These are phyloP conservation scores for Gambusia holbrooki DNA, from an alignment of 2,113 vertebrate genomes.

Conservation along the genomic window DNA sequence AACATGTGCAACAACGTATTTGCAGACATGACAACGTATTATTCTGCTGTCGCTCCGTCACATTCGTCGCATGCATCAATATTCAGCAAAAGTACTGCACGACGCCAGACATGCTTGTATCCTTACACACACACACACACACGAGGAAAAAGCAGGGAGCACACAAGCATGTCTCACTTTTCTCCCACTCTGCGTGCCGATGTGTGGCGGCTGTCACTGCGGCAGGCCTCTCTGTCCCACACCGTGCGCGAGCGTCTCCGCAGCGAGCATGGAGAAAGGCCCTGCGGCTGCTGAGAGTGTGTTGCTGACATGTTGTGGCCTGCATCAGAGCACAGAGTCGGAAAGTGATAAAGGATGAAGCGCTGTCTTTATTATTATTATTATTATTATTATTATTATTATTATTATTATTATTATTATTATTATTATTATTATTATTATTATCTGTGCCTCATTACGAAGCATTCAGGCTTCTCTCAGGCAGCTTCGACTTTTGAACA, in stretches of 20 bases:
- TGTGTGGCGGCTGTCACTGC: too few relatives aligned
- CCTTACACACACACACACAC: background rate
- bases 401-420: too few relatives aligned
- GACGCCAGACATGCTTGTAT: background rate
- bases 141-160: too few relatives aligned
- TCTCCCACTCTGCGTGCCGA: background rate
- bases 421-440: background rate
- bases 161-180: background rate
- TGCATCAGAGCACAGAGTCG: background rate
- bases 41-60: background rate
- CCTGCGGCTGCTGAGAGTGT: background rate
- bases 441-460: background rate
- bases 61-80: conserved; percentile 4
- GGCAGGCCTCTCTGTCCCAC: background rate
- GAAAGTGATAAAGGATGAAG: background rate
- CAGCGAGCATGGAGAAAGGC: background rate
- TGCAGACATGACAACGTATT: too few relatives aligned
- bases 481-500: background rate
- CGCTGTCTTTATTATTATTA: background rate
- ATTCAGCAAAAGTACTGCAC: conserved; percentile 1
- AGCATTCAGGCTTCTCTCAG: background rate
- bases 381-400: too few relatives aligned
- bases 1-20: too few relatives aligned
- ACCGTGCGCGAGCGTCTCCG: background rate
- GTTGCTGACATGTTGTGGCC: background rate